A percentile compares a stretch with the other conserved stretches of the same genome.
Conservation (phyloP, 2,797 vertebrate species). For the Crenuchus spilurus region DNA sequence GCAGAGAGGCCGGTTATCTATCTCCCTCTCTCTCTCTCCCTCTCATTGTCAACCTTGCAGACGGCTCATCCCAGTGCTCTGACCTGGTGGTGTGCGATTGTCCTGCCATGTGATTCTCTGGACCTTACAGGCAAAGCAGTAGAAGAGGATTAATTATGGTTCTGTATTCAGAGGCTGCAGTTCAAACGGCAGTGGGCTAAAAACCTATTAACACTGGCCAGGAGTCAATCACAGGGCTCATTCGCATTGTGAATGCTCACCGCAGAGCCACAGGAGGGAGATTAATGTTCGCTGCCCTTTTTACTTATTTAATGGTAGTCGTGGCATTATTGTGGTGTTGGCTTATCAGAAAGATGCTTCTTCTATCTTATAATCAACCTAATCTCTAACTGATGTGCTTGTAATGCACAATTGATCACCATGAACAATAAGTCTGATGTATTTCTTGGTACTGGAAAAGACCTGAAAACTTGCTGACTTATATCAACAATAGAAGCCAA, state of each 20-base stretch:
- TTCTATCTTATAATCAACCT: too few species aligned
- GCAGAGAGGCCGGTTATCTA: background rate
- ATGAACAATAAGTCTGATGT: too few species aligned
- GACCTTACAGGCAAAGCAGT: background rate
- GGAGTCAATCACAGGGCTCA: conserved; percentile 60
- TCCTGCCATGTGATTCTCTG: conserved; percentile 7
- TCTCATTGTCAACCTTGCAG: background rate
- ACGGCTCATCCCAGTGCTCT: background rate
- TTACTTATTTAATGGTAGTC: background rate
- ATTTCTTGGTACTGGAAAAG: too few species aligned
- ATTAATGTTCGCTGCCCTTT: conserved; percentile 10
- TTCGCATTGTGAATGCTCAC: conserved; percentile 11
- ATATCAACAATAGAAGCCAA: too few species aligned
- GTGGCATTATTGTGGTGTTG: background rate
- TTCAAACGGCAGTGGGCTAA: conserved; percentile 65
- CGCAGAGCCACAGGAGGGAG: conserved; percentile 1
- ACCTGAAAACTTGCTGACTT: too few species aligned
- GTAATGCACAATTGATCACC: too few species aligned
- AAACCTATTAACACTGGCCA: conserved; percentile 69
- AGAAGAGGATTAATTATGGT: conserved; percentile 70
- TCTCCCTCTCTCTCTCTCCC: background rate
- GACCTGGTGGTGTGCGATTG: conserved; percentile 15
- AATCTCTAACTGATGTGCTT: too few species aligned
- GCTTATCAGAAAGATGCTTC: too few species aligned
- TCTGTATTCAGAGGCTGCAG: conserved; percentile 70